These are phyloP conservation scores for Sphaeridia pumilis DNA, from an alignment of 2,888 invertebrate species.

Conservation along the genomic window DNA sequence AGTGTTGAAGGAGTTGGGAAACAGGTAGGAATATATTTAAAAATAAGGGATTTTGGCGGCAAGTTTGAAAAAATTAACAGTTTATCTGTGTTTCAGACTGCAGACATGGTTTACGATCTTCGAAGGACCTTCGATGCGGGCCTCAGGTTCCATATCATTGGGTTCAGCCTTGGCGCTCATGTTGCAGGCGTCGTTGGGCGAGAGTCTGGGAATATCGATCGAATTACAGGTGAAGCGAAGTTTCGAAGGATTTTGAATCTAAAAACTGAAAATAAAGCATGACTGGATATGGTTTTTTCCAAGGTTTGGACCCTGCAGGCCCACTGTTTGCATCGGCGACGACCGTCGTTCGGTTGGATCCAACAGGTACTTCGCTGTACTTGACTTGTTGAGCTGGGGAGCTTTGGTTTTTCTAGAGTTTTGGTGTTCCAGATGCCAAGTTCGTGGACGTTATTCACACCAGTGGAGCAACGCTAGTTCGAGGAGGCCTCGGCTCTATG, in stretches of 20 bases:
- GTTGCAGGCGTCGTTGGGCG: constrained; percentile 74
- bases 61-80: no score
- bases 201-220: constrained; percentile 61
- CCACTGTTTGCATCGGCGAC: constrained; percentile 84
- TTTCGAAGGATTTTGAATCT: no score
- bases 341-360: constrained; percentile 65
- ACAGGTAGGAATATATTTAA: constrained; percentile 53
- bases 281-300: no score
- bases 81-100: no score
- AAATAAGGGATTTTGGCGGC: no score
- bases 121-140: constrained; percentile 36
- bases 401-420: not conserved
- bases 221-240: constrained; percentile 85
- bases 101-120: not conserved
- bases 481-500: constrained; percentile 78
- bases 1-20: constrained; percentile 81
- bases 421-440: constrained; percentile 62
- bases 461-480: constrained; percentile 80
- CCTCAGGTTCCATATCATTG: constrained; percentile 70
- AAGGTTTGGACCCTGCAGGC: constrained; percentile 67
- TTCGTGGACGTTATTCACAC: constrained; percentile 90
- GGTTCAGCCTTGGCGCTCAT: constrained; percentile 82
- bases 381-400: no score
- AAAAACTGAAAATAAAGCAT: no score
- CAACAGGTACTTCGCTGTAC: no score